Evolutionary conservation across 1,140 invertebrate species (phyloP).

Genomic region (Pissodes strobi): DNA sequence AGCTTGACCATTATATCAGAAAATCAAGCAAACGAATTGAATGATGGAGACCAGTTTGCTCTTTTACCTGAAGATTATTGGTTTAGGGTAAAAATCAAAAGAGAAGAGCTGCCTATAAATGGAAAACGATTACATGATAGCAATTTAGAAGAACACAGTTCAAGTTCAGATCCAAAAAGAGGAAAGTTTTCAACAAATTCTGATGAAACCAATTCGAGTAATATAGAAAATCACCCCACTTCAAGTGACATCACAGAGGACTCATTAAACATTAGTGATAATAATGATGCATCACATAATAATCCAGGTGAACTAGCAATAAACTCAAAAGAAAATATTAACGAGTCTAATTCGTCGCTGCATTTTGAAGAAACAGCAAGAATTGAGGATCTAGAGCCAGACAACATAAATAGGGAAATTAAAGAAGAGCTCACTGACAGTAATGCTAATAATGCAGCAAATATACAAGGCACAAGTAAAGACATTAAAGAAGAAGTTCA

Average conservation of each 20-base stretch:
- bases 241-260: neutral
- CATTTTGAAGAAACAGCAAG: neutral
- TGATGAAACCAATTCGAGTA: neutral
- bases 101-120: neutral
- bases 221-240: neutral
- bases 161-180: neutral
- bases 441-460: neutral
- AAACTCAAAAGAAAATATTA: neutral
- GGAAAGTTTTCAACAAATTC: neutral
- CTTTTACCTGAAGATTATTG: constrained; percentile 39
- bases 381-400: neutral
- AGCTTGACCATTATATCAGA: constrained; percentile 32
- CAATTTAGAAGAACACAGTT: neutral
- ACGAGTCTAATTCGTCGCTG: neutral
- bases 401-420: neutral
- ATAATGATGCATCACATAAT: neutral
- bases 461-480: neutral
- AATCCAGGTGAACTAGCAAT: too few species aligned
- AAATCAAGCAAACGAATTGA: constrained; percentile 31
- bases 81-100: constrained; percentile 18
- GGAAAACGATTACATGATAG: neutral
- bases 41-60: constrained; percentile 44
- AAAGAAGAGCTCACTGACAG: neutral
- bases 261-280: too few species aligned
- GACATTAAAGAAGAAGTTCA: neutral